Percentiles rank a stretch among this genome's conserved stretches.
Evolutionary conservation across 2,797 vertebrate genomes (phyloP).

Genomic region (Acanthurus lineatus): DNA sequence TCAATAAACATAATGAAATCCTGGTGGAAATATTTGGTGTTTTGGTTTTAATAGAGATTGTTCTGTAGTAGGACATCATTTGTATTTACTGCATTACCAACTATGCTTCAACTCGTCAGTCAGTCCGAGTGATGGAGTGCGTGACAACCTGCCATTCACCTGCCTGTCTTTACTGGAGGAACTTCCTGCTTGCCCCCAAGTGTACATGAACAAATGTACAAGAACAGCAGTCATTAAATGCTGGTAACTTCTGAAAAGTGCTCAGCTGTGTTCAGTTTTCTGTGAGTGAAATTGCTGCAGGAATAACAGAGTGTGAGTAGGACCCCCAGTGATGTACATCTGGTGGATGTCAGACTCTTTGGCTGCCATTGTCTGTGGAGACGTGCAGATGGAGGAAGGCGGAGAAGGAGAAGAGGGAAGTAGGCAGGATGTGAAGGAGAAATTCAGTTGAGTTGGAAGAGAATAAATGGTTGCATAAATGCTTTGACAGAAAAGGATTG

Average conservation of each 20-base stretch:
- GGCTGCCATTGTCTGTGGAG: slow-evolving; percentile 42
- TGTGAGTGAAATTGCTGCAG: slow-evolving; percentile 31
- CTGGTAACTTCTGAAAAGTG: slow-evolving; percentile 17
- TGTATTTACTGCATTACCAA: slow-evolving; percentile 7
- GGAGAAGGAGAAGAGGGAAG: slow-evolving; percentile 1
- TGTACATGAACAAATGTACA: slow-evolving; percentile 1
- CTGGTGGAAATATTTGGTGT: slow-evolving; percentile 18
- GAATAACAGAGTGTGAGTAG: slow-evolving; percentile 14
- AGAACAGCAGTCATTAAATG: slow-evolving; percentile 21
- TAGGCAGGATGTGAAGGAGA: slow-evolving; percentile 35
- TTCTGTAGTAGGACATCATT: background rate
- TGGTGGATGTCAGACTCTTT: slow-evolving; percentile 45
- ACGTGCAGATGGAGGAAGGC: slow-evolving; percentile 37
- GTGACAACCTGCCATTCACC: background rate
- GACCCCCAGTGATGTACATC: slow-evolving; percentile 46
- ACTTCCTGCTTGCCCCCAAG: background rate
- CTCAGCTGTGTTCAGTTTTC: slow-evolving; percentile 19
- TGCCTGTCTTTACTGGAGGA: background rate
- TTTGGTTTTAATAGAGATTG: slow-evolving; percentile 24
- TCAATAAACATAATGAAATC: slow-evolving; percentile 36
- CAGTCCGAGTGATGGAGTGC: slow-evolving; percentile 14
- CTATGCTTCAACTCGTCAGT: background rate
- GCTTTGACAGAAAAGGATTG: slow-evolving; percentile 50
- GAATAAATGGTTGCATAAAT: slow-evolving; percentile 29
- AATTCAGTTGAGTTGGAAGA: slow-evolving; percentile 37